Conservation (phyloP, 2,113 vertebrate species). For the Coregonus clupeaformis region DNA sequence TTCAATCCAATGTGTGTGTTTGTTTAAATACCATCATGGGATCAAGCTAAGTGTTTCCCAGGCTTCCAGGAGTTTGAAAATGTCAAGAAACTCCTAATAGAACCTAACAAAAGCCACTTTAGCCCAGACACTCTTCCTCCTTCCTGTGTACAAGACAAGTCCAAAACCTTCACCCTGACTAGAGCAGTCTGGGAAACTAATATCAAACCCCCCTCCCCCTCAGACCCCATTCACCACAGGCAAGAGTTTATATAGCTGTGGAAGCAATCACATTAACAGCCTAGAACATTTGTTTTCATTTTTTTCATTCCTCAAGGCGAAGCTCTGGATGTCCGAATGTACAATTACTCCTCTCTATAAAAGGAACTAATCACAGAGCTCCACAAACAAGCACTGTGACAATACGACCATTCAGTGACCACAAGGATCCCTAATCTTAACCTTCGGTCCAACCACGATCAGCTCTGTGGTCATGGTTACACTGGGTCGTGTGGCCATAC, state of each 20-base stretch:
- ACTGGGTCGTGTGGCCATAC: not conserved
- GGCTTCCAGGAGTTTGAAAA: not conserved
- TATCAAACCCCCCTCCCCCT: slow-evolving; percentile 10
- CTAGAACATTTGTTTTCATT: slow-evolving; percentile 43
- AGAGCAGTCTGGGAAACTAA: slow-evolving; percentile 43
- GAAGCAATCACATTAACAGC: slow-evolving; percentile 36
- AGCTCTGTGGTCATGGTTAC: not conserved
- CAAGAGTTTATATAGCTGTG: slow-evolving; percentile 28
- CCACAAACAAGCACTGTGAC: slow-evolving; percentile 10
- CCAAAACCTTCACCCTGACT: not conserved
- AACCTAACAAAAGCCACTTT: slow-evolving; percentile 1
- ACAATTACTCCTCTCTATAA: slow-evolving; percentile 38
- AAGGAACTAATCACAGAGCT: slow-evolving; percentile 28
- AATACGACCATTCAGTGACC: slow-evolving; percentile 8
- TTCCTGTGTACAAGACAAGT: too few relatives aligned
- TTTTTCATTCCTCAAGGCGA: slow-evolving; percentile 31
- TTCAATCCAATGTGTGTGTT: slow-evolving; percentile 25
- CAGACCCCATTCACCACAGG: not conserved
- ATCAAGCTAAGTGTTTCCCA: slow-evolving; percentile 15
- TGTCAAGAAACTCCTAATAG: slow-evolving; percentile 5
- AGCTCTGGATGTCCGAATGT: slow-evolving; percentile 17
- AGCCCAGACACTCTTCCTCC: not conserved
- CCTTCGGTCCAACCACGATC: not conserved
- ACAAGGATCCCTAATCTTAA: slow-evolving; percentile 3
- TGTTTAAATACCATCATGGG: not conserved